A percentile compares a stretch with the other conserved stretches of the same genome.
These are phyloP conservation scores for Drosophila melanocephala DNA, from an alignment of 2,888 invertebrate species.

Conservation along the genomic window DNA sequence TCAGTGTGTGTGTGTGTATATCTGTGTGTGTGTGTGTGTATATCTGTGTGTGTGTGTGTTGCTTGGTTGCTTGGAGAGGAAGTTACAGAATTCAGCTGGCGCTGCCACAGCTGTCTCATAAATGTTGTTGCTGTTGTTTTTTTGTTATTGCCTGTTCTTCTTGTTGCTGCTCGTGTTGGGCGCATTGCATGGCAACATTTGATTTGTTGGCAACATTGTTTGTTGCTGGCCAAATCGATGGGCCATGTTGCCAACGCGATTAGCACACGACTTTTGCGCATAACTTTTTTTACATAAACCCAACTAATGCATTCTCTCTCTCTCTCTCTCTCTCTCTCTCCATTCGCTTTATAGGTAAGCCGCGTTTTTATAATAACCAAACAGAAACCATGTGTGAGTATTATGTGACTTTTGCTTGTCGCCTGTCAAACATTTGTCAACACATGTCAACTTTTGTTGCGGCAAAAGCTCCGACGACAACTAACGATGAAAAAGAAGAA, in stretches of 20 bases:
- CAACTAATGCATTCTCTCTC: conserved; percentile 11
- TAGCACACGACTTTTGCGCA: conserved; percentile 33
- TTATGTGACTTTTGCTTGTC: conserved; percentile 68
- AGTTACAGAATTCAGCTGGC: conserved; percentile 64
- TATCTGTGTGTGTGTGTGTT: conserved; percentile 12
- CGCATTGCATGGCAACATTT: conserved; percentile 68
- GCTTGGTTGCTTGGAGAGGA: conserved; percentile 52
- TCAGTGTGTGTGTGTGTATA: too few species aligned
- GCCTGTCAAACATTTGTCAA: conserved; percentile 78
- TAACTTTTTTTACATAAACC: conserved; percentile 18
- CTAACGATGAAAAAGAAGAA: conserved; percentile 1
- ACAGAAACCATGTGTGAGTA: conserved; percentile 66
- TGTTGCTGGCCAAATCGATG: conserved; percentile 63
- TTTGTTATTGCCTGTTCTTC: conserved; percentile 27
- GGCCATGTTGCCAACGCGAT: conserved; percentile 57
- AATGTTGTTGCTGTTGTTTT: conserved; percentile 61
- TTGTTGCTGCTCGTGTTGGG: conserved; percentile 39
- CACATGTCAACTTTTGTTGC: conserved; percentile 54
- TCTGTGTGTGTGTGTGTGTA: too few species aligned
- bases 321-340: conserved; percentile 8
- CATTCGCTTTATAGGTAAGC: conserved; percentile 57
- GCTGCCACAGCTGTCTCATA: conserved; percentile 72
- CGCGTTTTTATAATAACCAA: conserved; percentile 17
- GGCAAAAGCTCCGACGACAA: conserved; percentile 61
- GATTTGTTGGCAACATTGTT: conserved; percentile 79